Percentiles rank a stretch among this genome's conserved stretches.
Conservation (phyloP, 2,797 vertebrate species). For the Kryptopterus vitreolus region DNA sequence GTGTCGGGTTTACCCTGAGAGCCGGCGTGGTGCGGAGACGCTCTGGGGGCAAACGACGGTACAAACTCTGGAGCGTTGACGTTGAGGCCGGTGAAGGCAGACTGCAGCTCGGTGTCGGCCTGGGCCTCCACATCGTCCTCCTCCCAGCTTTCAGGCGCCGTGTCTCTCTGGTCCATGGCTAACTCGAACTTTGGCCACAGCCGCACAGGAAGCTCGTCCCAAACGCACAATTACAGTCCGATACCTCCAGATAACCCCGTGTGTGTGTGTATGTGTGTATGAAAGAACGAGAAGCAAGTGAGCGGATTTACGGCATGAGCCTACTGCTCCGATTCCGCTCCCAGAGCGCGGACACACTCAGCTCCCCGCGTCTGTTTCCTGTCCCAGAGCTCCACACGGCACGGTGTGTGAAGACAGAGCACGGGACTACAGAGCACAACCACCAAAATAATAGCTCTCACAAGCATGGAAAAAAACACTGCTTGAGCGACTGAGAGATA, state of each 20-base stretch:
- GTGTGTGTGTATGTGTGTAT: background rate
- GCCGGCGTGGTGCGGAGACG: slow-evolving; percentile 67
- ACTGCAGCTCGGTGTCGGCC: slow-evolving; percentile 78
- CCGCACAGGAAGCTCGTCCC: slow-evolving; percentile 22
- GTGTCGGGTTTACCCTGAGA: slow-evolving; percentile 61
- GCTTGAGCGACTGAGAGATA: background rate
- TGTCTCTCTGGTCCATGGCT: slow-evolving; percentile 87
- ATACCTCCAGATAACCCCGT: background rate
- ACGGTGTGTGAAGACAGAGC: slow-evolving; percentile 48
- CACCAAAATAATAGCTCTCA: slow-evolving; percentile 21
- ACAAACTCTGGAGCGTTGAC: slow-evolving; percentile 95
- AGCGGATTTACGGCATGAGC: slow-evolving; percentile 9
- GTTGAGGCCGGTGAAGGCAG: slow-evolving; percentile 89
- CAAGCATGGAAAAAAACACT: no score
- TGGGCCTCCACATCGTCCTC: slow-evolving; percentile 88
- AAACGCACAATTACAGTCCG: background rate
- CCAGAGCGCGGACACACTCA: background rate
- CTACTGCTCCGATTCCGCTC: slow-evolving; percentile 5
- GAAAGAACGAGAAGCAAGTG: background rate
- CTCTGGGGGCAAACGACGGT: slow-evolving; percentile 81
- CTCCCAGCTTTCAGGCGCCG: slow-evolving; percentile 98
- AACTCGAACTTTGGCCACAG: slow-evolving; percentile 36
- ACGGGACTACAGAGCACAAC: background rate
- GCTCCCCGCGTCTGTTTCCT: slow-evolving; percentile 30
- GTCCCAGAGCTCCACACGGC: slow-evolving; percentile 8